Base-by-base conservation (phyloP, 1,140 invertebrate genomes). In the Hylyphantes graminicola region DNA sequence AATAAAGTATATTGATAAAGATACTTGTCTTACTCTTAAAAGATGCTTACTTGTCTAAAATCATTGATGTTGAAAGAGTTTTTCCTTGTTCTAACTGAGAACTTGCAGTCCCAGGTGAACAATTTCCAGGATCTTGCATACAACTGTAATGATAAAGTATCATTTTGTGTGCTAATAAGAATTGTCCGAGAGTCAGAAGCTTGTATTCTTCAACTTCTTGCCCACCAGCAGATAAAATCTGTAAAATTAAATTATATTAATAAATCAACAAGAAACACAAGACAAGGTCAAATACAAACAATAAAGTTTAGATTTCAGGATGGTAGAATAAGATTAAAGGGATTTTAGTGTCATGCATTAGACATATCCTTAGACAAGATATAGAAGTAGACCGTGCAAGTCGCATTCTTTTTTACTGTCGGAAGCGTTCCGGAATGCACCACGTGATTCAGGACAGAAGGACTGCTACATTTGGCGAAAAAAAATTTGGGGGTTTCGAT, bases 21-120 rank as follows among this genome's bases (percentile, higher is more conserved):
- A 35, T 35, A 35, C 35, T 35, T 35, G 35, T 35, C 35, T 35
- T 35, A 35, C 35, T 35, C 35, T 35, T 35, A 35, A 35, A 35
- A 35, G 35, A 35, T 35, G 35, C 35, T 35, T 35, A 83, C 80
- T 83, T 50, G 67, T 83, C 55, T 51, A 83, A 57, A 55, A 83
- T 65, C 80, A 83, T 83, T 7, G 80, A 75, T 17, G 80, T 64
- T 12, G 80, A 75, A 65, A 83, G 51, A 11, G 70, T 70, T 50
- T 65, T 83, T 53, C 15, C n/a, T 57, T 19, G 9, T 7, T 17
- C 17, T 48, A 7, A 17, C 0, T 53, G 51, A 48, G 48, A 11
- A 11, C 50, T 67, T 35, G 7, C 15, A 50, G 10, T 19, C 63
- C 50, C 57, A 19, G 51, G 13, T 50, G 48, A 7, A 13, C n/a